Evolutionary conservation across 35 echinoderm and acorn worm species (phyloP).

Genomic region (Hemicentrotus pulcherrimus): DNA sequence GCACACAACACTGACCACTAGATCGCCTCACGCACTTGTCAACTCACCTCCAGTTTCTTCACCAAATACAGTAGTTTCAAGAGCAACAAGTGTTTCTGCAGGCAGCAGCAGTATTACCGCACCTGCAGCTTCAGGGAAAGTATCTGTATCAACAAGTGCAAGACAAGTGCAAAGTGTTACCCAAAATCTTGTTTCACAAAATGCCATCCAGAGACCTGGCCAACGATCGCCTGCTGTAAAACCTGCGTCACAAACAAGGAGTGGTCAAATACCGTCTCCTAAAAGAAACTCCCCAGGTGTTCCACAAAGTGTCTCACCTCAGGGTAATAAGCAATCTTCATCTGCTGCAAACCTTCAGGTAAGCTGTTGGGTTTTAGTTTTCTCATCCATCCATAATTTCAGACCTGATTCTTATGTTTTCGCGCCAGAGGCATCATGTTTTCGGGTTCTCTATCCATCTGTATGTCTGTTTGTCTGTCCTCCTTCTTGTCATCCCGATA

Average conservation of each 20-base stretch:
- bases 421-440: too few species aligned
- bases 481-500: too few species aligned
- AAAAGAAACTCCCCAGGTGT: background rate
- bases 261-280: background rate
- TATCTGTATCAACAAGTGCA: background rate
- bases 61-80: background rate
- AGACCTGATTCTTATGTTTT: too few species aligned
- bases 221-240: background rate
- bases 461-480: too few species aligned
- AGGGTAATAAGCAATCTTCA: background rate
- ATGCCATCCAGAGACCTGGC: slow-evolving; percentile 29
- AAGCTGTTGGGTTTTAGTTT: background rate
- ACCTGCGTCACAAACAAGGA: background rate
- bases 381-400: too few species aligned
- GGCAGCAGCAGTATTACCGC: background rate
- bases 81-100: background rate
- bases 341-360: background rate
- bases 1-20: slow-evolving; percentile 33
- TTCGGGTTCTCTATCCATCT: too few species aligned
- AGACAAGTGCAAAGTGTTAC: background rate
- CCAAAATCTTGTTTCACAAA: slow-evolving; percentile 11
- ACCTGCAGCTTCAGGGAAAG: background rate
- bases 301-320: background rate
- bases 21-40: slow-evolving; percentile 41
- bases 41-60: slow-evolving; percentile 24